Evolutionary conservation across 2,797 vertebrate genomes (phyloP).

Genomic region (Pangasius djambal): DNA sequence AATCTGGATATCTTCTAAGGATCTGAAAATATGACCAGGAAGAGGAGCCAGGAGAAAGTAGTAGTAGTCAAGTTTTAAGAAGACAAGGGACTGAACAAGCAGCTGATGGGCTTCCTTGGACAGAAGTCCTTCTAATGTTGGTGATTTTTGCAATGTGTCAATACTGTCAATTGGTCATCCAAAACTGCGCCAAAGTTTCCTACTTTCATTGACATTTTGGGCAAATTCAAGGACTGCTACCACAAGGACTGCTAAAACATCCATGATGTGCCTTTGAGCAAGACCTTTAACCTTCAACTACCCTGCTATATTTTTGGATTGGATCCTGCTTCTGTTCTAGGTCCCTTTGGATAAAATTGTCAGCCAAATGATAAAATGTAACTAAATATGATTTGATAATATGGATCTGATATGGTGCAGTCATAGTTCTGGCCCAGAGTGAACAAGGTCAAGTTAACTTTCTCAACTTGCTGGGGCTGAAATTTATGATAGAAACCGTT

Average conservation of each 20-base stretch:
- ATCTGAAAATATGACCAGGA: background rate
- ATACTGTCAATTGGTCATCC: background rate
- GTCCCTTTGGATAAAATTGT: background rate
- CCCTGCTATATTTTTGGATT: background rate
- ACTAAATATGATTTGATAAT: background rate
- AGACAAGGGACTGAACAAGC: background rate
- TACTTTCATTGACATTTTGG: background rate
- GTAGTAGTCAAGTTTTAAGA: background rate
- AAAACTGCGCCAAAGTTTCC: background rate
- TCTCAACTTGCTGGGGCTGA: constrained; percentile 39
- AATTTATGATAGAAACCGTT: constrained; percentile 47
- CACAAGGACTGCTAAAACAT: background rate
- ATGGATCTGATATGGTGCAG: background rate
- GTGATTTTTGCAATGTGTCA: background rate
- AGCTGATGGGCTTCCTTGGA: background rate
- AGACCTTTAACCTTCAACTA: background rate
- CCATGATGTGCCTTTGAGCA: background rate
- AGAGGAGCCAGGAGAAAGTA: background rate
- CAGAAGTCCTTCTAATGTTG: background rate
- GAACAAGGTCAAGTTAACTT: constrained; percentile 36
- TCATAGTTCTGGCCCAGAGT: constrained; percentile 28
- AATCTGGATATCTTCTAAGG: background rate
- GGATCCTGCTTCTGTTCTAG: background rate
- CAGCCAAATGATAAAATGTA: background rate
- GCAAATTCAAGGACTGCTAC: background rate